Percentiles rank a stretch among this genome's conserved stretches.
phyloP scores from a whole-genome alignment of 2,113 vertebrate species.

The Fulmarus glacialis region DNA sequence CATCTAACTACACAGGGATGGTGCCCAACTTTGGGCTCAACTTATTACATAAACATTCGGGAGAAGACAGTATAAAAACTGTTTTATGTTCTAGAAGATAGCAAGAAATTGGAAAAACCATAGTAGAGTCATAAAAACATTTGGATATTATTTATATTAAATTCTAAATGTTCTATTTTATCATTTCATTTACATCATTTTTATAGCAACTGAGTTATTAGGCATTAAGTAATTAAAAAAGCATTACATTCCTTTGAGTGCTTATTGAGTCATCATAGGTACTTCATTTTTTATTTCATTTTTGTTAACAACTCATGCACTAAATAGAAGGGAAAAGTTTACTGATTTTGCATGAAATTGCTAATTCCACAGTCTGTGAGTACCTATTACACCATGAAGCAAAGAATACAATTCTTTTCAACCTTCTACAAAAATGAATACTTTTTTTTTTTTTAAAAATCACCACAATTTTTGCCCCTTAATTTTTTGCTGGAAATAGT shows the following conservation, averaged over 20 bases:
- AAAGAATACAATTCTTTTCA: neutral
- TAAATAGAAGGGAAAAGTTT: slow-evolving; percentile 14
- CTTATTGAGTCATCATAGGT: neutral
- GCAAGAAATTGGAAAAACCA: neutral
- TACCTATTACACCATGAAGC: slow-evolving; percentile 14
- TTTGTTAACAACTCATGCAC: slow-evolving; percentile 40
- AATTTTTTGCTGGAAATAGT: neutral
- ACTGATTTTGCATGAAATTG: slow-evolving; percentile 42
- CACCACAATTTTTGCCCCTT: neutral
- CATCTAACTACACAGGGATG: neutral
- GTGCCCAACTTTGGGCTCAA: neutral
- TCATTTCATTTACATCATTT: neutral
- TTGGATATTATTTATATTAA: neutral
- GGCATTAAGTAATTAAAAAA: neutral
- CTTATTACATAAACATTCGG: neutral
- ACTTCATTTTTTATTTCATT: slow-evolving; percentile 23
- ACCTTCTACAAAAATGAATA: neutral
- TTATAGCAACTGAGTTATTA: neutral
- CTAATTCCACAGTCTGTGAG: slow-evolving; percentile 47
- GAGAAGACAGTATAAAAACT: neutral
- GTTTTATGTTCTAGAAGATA: neutral
- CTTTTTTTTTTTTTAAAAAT: neutral
- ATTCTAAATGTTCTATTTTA: neutral
- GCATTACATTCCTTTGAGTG: neutral
- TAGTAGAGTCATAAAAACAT: neutral